phyloP scores from a whole-genome alignment of 2,888 invertebrate species.

The Thymelicus sylvestris region DNA sequence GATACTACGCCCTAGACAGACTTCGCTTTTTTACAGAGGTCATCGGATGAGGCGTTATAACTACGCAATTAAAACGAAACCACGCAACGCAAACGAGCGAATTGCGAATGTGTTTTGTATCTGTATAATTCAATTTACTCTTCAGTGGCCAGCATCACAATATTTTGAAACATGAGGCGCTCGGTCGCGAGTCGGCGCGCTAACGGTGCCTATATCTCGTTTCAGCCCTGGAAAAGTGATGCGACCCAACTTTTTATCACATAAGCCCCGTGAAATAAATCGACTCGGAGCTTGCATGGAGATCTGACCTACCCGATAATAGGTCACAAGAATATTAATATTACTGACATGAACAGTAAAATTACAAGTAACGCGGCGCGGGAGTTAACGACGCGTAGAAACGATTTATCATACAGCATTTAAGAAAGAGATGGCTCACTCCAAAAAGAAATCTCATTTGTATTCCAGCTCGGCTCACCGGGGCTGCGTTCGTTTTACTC shows the following conservation, averaged over 20 bases:
- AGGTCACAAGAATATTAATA: constrained; percentile 80
- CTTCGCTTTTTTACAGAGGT: constrained; percentile 67
- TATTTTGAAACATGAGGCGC: constrained; percentile 72
- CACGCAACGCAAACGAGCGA: constrained; percentile 46
- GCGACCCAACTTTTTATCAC: constrained; percentile 61
- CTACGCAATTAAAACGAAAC: constrained; percentile 21
- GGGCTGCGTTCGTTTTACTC: constrained; percentile 73
- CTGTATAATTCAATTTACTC: constrained; percentile 24
- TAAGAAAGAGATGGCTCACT: constrained; percentile 73
- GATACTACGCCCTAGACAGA: constrained; percentile 45
- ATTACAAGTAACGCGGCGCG: constrained; percentile 71
- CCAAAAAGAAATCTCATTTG: constrained; percentile 76
- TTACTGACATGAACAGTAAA: constrained; percentile 76
- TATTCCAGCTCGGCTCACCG: constrained; percentile 63
- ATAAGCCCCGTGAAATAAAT: constrained; percentile 71
- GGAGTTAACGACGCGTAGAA: constrained; percentile 75
- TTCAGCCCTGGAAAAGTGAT: constrained; percentile 53
- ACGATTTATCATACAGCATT: constrained; percentile 75
- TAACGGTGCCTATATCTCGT: constrained; percentile 61
- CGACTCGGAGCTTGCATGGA: constrained; percentile 55
- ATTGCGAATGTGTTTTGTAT: constrained; percentile 18
- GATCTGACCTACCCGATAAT: constrained; percentile 76
- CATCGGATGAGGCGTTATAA: constrained; percentile 50
- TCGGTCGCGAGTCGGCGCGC: constrained; percentile 44
- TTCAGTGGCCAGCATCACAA: constrained; percentile 60